These are phyloP conservation scores for Anser brachyrhynchus DNA, from an alignment of 2,113 vertebrate species.

Conservation along the genomic window DNA sequence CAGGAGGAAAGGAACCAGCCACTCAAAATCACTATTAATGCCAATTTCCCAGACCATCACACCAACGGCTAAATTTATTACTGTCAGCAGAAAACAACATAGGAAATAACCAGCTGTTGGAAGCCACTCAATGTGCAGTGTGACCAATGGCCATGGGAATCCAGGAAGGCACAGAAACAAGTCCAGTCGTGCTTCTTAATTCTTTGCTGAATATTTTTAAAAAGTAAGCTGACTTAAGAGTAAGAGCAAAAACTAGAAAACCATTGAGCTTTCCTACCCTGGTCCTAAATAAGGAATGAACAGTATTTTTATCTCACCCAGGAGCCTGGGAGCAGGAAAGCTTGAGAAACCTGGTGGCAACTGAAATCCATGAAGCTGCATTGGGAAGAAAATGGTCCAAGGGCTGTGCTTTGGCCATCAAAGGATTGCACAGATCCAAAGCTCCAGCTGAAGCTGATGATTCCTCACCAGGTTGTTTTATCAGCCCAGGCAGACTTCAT, in stretches of 20 bases:
- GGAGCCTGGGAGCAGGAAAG: neutral
- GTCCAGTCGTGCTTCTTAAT: constrained; percentile 42
- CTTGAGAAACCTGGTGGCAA: neutral
- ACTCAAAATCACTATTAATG: constrained; percentile 32
- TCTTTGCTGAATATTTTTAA: constrained; percentile 14
- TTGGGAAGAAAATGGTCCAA: neutral
- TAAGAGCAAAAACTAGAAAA: neutral
- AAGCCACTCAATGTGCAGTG: neutral
- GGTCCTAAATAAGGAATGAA: neutral
- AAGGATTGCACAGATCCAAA: neutral
- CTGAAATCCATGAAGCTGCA: neutral
- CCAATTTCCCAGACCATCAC: neutral
- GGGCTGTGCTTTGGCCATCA: neutral
- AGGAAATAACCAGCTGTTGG: constrained; percentile 50
- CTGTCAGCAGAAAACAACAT: neutral
- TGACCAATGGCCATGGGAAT: constrained; percentile 24
- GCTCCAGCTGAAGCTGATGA: neutral
- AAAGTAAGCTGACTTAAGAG: neutral
- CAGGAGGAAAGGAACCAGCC: constrained; percentile 2
- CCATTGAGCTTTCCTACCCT: neutral
- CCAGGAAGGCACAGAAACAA: constrained; percentile 29
- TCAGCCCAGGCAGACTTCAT: neutral
- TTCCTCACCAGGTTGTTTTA: neutral
- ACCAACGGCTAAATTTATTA: constrained; percentile 5
- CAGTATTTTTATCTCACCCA: neutral